These are phyloP conservation scores for Lasius platythorax DNA, from an alignment of 2,888 invertebrate species.

Conservation along the genomic window DNA sequence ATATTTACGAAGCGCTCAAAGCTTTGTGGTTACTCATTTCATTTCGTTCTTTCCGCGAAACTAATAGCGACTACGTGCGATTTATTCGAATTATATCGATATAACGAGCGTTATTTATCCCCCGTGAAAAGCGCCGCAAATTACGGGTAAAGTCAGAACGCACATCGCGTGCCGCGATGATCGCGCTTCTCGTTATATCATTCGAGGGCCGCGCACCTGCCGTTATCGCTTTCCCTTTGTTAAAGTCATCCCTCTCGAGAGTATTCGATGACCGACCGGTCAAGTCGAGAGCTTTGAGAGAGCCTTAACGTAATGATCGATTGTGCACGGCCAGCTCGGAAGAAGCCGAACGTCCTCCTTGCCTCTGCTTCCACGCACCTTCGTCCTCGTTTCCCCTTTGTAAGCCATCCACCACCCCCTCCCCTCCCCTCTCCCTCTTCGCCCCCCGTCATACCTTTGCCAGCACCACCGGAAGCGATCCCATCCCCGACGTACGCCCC, in stretches of 20 bases:
- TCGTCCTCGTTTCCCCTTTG: constrained; percentile 50
- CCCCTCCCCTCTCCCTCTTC: background rate
- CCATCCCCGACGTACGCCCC: constrained; percentile 52
- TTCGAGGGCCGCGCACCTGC: constrained; percentile 23
- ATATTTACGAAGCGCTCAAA: constrained; percentile 1
- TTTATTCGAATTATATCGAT: constrained; percentile 13
- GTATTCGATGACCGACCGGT: constrained; percentile 41
- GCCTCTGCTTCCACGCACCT: constrained; percentile 18
- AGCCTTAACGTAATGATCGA: constrained; percentile 56
- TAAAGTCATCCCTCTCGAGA: constrained; percentile 19
- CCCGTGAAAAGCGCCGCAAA: background rate
- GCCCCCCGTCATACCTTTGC: background rate
- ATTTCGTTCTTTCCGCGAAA: background rate
- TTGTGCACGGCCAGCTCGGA: constrained; percentile 29
- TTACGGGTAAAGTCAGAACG: constrained; percentile 5
- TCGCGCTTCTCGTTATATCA: constrained; percentile 16
- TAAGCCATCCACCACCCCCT: background rate
- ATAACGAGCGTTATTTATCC: background rate
- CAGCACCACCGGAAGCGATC: constrained; percentile 69
- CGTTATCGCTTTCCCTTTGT: constrained; percentile 44
- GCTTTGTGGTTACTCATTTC: background rate
- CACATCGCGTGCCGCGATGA: constrained; percentile 15
- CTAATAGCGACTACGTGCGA: background rate
- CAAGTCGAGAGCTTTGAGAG: constrained; percentile 39
- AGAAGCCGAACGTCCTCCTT: constrained; percentile 48